Conservation (phyloP, 2,888 invertebrate species). For the Agonopterix arenella region DNA sequence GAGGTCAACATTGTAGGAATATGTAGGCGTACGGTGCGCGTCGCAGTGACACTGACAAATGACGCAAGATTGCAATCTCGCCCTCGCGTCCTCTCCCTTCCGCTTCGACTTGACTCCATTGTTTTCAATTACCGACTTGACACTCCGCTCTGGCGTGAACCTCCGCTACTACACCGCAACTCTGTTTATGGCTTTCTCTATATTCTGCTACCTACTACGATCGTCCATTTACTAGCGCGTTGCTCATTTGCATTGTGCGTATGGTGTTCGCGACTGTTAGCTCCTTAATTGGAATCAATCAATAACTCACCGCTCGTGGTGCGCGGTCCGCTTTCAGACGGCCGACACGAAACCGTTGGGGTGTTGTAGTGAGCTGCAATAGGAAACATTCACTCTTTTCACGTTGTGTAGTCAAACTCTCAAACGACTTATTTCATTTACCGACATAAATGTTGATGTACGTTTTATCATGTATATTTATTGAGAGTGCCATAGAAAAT, state of each 20-base stretch:
- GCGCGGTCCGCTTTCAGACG: constrained; percentile 77
- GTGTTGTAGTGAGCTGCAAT: constrained; percentile 82
- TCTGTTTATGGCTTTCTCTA: constrained; percentile 58
- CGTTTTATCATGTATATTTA: neutral
- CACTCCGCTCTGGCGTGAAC: constrained; percentile 49
- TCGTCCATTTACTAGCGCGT: constrained; percentile 55
- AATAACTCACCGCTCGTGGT: constrained; percentile 54
- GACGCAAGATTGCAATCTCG: constrained; percentile 85
- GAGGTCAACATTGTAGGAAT: constrained; percentile 45
- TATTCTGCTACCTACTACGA: constrained; percentile 49
- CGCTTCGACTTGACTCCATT: constrained; percentile 65
- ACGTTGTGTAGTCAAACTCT: constrained; percentile 34
- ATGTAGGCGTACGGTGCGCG: constrained; percentile 52
- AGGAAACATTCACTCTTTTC: constrained; percentile 58
- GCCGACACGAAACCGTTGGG: constrained; percentile 87
- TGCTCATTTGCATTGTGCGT: constrained; percentile 44
- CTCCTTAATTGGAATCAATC: constrained; percentile 54
- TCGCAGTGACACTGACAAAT: constrained; percentile 85
- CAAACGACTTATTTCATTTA: constrained; percentile 8
- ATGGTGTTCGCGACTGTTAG: constrained; percentile 27
- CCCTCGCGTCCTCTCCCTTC: constrained; percentile 59
- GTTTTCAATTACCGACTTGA: constrained; percentile 75
- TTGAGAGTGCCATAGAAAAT: too few species aligned
- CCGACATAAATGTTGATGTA: constrained; percentile 5
- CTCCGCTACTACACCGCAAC: constrained; percentile 60